Evolutionary conservation across 2,797 vertebrate genomes (phyloP), one percentile per base, ranked within the genome.

Genomic region (Heteromormyrus szaboi): DNA sequence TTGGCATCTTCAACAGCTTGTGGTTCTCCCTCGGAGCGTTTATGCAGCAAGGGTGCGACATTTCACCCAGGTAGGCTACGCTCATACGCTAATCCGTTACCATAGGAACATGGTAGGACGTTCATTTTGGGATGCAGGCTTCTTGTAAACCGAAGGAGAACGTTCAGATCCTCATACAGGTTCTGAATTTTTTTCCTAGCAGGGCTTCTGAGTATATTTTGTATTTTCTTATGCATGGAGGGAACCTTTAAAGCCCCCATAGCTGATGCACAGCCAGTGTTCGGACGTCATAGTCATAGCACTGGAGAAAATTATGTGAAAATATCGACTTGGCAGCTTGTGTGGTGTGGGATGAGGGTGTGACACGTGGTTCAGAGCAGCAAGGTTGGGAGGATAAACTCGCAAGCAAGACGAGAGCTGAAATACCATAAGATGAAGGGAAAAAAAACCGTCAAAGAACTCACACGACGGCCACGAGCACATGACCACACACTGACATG

Each of bases 21-120:
- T 96, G 96, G 96, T 96, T 96, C 92, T 96, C 95, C 0, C 94
- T 96, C 0, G 91, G 90, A 12, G 93, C 68, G 85, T 97, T 95
- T 93, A 93, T 93, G 96, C 94, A 94, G 92, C 95, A 94, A 94
- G 96, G 95, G 88, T 97, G 93, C 92, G 97, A 96, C 95, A 97
- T 92, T 93, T 98, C 93, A 33, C 97, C 93, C 90, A 95, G 91
- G 97, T 96, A 91, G 93, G 96, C 95, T 86, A 25, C 11, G 4
- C 50, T 79, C 4, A 44, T n/a, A 1, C 11, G 17, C 33, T 6
- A n/a, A 19, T 79, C 37, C 14, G 37, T 79, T 44, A 44, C 72
- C 72, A 79, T 44, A 79, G 37, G 33, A 44, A 79, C 72, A n/a
- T 79, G 72, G 37, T 9, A 19, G 72, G 72, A 41, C 0, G 33